phyloP scores from a whole-genome alignment of 2,113 vertebrate genomes.

The Xerus inauris region DNA sequence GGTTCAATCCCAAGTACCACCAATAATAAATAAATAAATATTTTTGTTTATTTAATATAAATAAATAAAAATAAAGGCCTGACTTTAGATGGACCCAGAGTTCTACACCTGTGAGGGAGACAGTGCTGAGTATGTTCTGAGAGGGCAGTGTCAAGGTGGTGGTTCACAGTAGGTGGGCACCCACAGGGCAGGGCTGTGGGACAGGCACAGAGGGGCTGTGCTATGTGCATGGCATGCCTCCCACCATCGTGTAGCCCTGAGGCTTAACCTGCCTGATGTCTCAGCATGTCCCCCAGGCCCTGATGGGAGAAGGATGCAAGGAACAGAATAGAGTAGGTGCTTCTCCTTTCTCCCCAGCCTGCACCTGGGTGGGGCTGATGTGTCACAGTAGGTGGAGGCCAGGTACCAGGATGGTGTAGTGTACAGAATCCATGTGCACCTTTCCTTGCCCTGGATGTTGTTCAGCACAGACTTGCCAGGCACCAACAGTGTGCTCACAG shows the following conservation, averaged over 20 bases:
- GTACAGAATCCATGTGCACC: accelerated
- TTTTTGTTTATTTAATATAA: no score
- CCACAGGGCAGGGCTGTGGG: background rate
- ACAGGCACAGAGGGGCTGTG: background rate
- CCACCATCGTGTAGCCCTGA: background rate
- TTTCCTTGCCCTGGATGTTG: background rate
- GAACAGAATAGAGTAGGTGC: background rate
- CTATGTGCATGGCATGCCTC: background rate
- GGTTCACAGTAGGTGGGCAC: no score
- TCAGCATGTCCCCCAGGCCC: background rate
- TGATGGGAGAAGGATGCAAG: background rate
- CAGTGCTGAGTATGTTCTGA: background rate
- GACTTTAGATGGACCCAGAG: background rate
- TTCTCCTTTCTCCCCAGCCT: background rate
- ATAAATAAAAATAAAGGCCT: background rate
- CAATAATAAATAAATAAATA: no score
- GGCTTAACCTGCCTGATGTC: background rate
- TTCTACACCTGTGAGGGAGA: background rate
- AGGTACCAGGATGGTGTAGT: background rate
- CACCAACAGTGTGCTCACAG: background rate
- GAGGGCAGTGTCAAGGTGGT: background rate
- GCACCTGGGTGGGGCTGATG: no score
- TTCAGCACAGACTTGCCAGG: background rate
- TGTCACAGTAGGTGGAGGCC: background rate
- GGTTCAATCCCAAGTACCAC: no score